Percentiles rank a stretch among this genome's conserved stretches.
phyloP scores from a whole-genome alignment of 2,113 vertebrate genomes.

The Plestiodon gilberti region DNA sequence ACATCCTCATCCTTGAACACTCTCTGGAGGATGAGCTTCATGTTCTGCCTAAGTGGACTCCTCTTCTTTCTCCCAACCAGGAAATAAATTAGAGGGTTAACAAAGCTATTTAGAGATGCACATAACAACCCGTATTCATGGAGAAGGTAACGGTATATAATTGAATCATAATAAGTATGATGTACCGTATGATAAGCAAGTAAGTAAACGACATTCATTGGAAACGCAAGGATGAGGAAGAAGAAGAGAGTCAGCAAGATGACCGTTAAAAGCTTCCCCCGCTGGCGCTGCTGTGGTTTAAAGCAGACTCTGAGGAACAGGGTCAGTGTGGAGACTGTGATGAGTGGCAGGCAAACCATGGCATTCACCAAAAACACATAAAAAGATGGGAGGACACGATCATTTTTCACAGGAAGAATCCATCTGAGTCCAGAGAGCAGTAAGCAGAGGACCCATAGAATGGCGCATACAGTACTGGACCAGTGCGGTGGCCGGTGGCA shows the following conservation, averaged over 20 bases:
- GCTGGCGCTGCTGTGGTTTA: slow-evolving; percentile 41
- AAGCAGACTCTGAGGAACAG: slow-evolving; percentile 61
- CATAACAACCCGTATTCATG: background rate
- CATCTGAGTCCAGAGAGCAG: background rate
- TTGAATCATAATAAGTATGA: too few relatives aligned
- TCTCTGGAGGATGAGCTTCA: slow-evolving; percentile 21
- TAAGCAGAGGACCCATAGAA: slow-evolving; percentile 57
- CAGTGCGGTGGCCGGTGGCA: slow-evolving; percentile 6
- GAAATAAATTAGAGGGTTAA: slow-evolving; percentile 53
- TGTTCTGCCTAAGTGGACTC: background rate
- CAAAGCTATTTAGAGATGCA: slow-evolving; percentile 10
- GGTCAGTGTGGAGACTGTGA: slow-evolving; percentile 61
- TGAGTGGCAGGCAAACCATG: slow-evolving; percentile 55
- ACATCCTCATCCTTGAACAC: slow-evolving; percentile 26
- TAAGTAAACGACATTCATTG: background rate
- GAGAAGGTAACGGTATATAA: too few relatives aligned
- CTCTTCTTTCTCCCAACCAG: slow-evolving; percentile 36
- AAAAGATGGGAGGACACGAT: background rate
- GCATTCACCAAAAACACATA: slow-evolving; percentile 39
- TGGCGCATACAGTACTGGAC: background rate
- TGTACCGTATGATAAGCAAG: background rate
- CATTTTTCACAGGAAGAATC: rapidly evolving
- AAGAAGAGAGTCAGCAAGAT: slow-evolving; percentile 64
- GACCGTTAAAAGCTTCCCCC: slow-evolving; percentile 35
- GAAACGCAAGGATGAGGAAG: slow-evolving; percentile 59